Evolutionary conservation across 2,113 vertebrate species (phyloP), one percentile per base, ranked within the genome.

Genomic region (Cololabis saira): DNA sequence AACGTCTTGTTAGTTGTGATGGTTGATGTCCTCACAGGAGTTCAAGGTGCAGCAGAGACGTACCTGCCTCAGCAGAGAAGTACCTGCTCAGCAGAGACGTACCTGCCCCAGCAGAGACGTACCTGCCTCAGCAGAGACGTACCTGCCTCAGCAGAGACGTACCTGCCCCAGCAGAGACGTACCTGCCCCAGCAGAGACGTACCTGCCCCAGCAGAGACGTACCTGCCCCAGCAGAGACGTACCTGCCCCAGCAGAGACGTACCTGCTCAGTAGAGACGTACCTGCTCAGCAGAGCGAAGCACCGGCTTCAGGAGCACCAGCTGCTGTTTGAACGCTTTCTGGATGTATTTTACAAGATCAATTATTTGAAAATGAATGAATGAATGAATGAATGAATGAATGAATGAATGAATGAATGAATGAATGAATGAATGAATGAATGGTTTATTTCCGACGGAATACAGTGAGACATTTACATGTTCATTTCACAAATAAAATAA

Each of bases 271-370:
- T 52, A 91, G 69, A 78, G n/a, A n/a, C n/a, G n/a, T n/a, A n/a
- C n/a, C n/a, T n/a, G n/a, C n/a, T n/a, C n/a, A n/a, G 87, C 90
- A 61, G 71, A 76, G n/a, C 50, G 63, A 12, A 86, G n/a, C n/a
- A n/a, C n/a, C n/a, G 90, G 65, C 81, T 90, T 60, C 68, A 83
- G 50, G 60, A 82, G 72, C 73, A 89, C 33, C 49, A 65, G 17
- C 82, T 83, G 24, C 84, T 90, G 72, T 87, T 89, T 75, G 67
- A 86, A 68, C 56, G 67, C 49, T 91, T 90, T 51, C 47, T 83
- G 7, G 57, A 89, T 86, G 90, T 90, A 88, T 59, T 64, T 62
- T 40, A 21, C 45, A 37, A 9, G 16, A 45, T 24, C 12, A 50
- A 50, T 22, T 5, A 22, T 27, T 15, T 27, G 22, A 27, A 51